Evolutionary conservation across 2,797 vertebrate genomes (phyloP), one percentile per base, ranked within the genome.

Genomic region (Pipistrellus pipistrellus): DNA sequence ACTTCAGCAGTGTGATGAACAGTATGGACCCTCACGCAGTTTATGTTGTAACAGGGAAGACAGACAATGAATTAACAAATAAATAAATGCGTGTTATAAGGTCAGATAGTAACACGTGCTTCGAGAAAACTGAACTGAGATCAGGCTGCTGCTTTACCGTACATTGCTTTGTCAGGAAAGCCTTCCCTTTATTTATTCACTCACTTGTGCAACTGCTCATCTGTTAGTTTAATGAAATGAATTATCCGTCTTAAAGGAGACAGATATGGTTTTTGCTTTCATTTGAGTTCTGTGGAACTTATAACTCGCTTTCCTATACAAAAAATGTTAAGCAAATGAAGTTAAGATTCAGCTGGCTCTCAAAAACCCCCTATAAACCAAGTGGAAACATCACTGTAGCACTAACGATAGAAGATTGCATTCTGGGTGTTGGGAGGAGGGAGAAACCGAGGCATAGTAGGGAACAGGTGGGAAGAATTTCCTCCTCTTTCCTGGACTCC

Each of bases 251-350:
- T 93, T 57, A 46, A 81, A 55, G 8, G 48, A 88, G 23, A 92
- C 57, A 81, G 48, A 44, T 38, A 10, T 8, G 4, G 8, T 82
- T 91, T 83, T 30, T 44, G 0, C 17, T 86, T 89, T 71, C 51
- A 92, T 8, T 8, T 90, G 78, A 44, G 44, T 85, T 71, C 78
- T 85, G 9, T 94, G 59, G 53, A 88, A 93, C 15, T 83, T 89
- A 81, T 21, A 59, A 59, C 23, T 84, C 23, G 62, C 83, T 83
- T 89, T 84, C 27, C 55, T 83, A 8, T 81, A 25, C 2, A 53
- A 82, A 88, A 57, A 51, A 51, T 32, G 11, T 62, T 75, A 69
- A 64, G 64, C 21, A 62, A 76, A 51, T 92, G 44, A 88, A 88
- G 55, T 90, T 88, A 87, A 88, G 55, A 78, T 88, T 95, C 88